phyloP scores from a whole-genome alignment of 2,797 vertebrate species.

The Taenioides sp. region DNA sequence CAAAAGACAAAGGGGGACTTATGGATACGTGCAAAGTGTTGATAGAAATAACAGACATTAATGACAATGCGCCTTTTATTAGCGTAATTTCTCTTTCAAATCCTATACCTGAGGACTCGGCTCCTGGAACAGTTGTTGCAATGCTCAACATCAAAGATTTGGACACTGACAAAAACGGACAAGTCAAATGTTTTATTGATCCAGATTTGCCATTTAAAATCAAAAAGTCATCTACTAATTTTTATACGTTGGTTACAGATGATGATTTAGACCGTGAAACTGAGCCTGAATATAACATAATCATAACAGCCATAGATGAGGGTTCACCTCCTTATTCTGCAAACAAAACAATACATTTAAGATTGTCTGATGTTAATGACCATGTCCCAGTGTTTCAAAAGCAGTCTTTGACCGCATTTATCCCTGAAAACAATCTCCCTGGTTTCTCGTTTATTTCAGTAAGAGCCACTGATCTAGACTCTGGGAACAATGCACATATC shows the following conservation, averaged over 20 bases:
- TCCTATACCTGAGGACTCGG: conserved; percentile 68
- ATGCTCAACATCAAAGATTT: conserved; percentile 78
- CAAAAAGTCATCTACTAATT: conserved; percentile 65
- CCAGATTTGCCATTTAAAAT: conserved; percentile 71
- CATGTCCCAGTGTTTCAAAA: conserved; percentile 68
- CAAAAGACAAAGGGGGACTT: conserved; percentile 67
- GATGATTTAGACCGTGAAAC: conserved; percentile 72
- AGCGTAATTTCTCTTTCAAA: conserved; percentile 73
- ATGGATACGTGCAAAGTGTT: conserved; percentile 68
- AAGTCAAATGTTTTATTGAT: conserved; percentile 65
- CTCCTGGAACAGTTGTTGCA: conserved; percentile 67
- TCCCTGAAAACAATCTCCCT: conserved; percentile 74
- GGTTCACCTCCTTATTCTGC: conserved; percentile 64
- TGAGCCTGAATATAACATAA: conserved; percentile 70
- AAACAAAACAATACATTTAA: conserved; percentile 65
- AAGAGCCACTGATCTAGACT: conserved; percentile 71
- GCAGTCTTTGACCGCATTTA: conserved; percentile 51
- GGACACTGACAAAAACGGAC: conserved; percentile 74
- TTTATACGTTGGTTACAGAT: conserved; percentile 72
- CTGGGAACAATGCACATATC: conserved; percentile 71
- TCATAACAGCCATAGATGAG: conserved; percentile 69
- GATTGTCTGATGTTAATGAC: conserved; percentile 76
- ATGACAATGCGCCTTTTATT: conserved; percentile 79
- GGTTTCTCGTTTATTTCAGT: conserved; percentile 63
- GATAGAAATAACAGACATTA: conserved; percentile 71